A percentile compares a stretch with the other conserved stretches of the same genome.
phyloP scores from a whole-genome alignment of 2,113 vertebrate genomes.

The Meriones unguiculatus region DNA sequence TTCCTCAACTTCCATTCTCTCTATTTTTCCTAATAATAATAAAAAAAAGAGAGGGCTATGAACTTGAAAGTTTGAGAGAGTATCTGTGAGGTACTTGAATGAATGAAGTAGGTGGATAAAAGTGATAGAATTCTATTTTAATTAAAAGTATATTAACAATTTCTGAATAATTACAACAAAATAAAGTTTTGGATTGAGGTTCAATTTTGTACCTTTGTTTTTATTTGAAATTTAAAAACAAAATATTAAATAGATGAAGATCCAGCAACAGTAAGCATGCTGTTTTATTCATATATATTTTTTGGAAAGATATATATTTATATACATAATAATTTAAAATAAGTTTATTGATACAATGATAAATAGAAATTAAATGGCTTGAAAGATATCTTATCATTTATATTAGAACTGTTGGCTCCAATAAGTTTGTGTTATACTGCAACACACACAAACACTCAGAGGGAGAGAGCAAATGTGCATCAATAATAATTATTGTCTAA shows the following conservation, averaged over 20 bases:
- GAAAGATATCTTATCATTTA: constrained; percentile 16
- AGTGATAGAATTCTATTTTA: background rate
- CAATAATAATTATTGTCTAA: background rate
- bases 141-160: background rate
- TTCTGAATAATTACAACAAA: background rate
- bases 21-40: background rate
- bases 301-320: background rate
- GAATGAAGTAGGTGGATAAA: background rate
- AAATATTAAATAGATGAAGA: background rate
- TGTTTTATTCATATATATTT: background rate
- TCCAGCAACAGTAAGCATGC: background rate
- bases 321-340: constrained; percentile 10
- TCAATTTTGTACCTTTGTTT: background rate
- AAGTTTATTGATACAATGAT: background rate
- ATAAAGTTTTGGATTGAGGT: background rate
- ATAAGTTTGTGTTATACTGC: background rate
- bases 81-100: background rate
- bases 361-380: constrained; percentile 19
- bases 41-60: too few species aligned
- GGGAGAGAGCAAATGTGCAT: background rate
- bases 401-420: background rate
- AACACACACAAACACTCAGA: background rate
- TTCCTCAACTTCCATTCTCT: background rate
- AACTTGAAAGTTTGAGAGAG: background rate
- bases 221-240: background rate